Evolutionary conservation across 2,888 invertebrate species (phyloP).

Genomic region (Nudaria mundana): DNA sequence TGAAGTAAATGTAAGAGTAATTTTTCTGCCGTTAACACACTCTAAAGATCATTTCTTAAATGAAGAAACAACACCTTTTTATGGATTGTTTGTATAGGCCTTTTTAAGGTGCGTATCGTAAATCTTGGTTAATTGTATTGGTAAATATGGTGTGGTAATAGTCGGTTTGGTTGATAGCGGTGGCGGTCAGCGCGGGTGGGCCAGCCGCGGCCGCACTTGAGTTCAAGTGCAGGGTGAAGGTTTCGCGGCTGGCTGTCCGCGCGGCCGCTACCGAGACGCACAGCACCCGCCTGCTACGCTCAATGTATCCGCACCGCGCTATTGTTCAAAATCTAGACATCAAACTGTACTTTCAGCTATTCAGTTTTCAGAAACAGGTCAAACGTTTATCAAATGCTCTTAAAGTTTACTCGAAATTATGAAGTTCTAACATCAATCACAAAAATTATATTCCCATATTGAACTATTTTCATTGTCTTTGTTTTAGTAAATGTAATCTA

Average conservation of each 20-base stretch:
- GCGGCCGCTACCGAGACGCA: slow-evolving; percentile 15
- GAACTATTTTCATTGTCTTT: too few species aligned
- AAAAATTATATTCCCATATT: too few species aligned
- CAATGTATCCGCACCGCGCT: slow-evolving; percentile 17
- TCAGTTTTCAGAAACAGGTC: slow-evolving; percentile 10
- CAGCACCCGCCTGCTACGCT: slow-evolving; percentile 13
- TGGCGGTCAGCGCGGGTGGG: slow-evolving; percentile 42
- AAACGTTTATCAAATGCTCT: slow-evolving; percentile 1
- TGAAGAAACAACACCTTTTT: neutral
- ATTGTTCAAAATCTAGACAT: slow-evolving; percentile 14
- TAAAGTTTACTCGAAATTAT: neutral
- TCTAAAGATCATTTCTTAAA: too few species aligned
- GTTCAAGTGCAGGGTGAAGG: slow-evolving; percentile 80
- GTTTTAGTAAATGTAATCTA: too few species aligned
- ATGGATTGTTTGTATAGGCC: slow-evolving; percentile 1
- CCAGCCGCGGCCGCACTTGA: slow-evolving; percentile 42
- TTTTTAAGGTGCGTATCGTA: neutral
- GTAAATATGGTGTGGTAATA: slow-evolving; percentile 40
- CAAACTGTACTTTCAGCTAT: slow-evolving; percentile 14
- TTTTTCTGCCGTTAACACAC: too few species aligned
- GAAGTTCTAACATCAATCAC: neutral
- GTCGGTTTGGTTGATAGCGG: slow-evolving; percentile 56
- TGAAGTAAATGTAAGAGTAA: too few species aligned
- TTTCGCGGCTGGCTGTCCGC: slow-evolving; percentile 39
- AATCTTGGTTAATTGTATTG: slow-evolving; percentile 3